These are phyloP conservation scores for Desmophyllum pertusum DNA, from an alignment of 92 coral and sea anemone species.

Conservation along the genomic window DNA sequence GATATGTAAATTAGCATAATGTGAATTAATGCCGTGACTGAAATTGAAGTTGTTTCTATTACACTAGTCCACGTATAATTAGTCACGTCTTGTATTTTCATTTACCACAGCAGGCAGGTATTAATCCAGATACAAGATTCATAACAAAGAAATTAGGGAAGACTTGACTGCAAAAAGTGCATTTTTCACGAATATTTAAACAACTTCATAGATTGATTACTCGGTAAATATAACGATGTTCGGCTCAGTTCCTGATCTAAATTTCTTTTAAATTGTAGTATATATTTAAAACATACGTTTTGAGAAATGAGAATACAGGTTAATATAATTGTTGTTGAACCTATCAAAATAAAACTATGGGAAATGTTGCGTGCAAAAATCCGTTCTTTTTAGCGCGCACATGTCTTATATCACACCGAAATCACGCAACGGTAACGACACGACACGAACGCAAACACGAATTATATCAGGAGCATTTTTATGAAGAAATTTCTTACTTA, in stretches of 20 bases:
- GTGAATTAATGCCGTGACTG: neutral
- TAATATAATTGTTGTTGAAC: neutral
- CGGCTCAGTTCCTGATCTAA: neutral
- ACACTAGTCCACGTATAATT: neutral
- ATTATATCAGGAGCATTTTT: neutral
- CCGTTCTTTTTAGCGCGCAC: neutral
- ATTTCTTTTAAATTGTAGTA: neutral
- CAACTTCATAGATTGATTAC: neutral
- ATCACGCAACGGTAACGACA: neutral
- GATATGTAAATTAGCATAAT: neutral
- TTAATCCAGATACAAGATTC: no score
- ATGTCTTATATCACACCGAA: slow-evolving; percentile 11
- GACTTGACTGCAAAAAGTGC: no score
- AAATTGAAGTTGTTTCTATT: neutral
- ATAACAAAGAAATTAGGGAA: no score
- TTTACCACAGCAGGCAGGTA: neutral
- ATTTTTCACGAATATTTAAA: neutral
- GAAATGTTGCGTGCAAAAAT: slow-evolving; percentile 25
- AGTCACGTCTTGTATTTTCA: no score
- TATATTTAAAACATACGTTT: neutral
- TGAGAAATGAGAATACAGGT: neutral
- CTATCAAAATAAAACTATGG: neutral
- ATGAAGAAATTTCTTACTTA: neutral
- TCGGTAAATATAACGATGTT: neutral
- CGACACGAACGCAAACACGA: neutral